Percentiles rank a stretch among this genome's conserved stretches.
These are phyloP conservation scores for Bombyx huttoni DNA, from an alignment of 2,888 invertebrate species.

Conservation along the genomic window DNA sequence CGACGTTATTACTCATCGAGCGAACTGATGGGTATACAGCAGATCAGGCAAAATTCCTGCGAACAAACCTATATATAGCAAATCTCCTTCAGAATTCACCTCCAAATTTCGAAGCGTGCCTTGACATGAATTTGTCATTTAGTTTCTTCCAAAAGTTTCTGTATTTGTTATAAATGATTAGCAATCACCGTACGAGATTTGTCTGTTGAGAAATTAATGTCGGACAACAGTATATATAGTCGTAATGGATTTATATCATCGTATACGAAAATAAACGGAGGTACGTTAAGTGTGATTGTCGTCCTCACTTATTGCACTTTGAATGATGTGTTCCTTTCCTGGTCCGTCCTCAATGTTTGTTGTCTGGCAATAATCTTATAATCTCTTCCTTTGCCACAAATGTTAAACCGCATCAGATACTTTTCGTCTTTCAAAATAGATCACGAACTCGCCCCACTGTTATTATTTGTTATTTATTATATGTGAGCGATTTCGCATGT, in stretches of 20 bases:
- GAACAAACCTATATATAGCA: slow-evolving; percentile 89
- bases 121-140: slow-evolving; percentile 28
- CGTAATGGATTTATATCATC: slow-evolving; percentile 1
- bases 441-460: no score
- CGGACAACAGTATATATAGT: neutral
- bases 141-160: slow-evolving; percentile 25
- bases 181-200: neutral
- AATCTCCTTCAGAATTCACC: slow-evolving; percentile 22
- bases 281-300: slow-evolving; percentile 26
- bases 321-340: slow-evolving; percentile 17
- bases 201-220: neutral
- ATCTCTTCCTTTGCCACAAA: neutral
- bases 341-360: slow-evolving; percentile 2
- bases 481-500: neutral
- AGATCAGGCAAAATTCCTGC: slow-evolving; percentile 85
- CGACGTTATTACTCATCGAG: slow-evolving; percentile 84
- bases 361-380: neutral
- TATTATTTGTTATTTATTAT: neutral
- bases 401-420: no score
- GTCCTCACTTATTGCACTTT: slow-evolving; percentile 22
- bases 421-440: no score
- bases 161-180: slow-evolving; percentile 11
- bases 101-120: slow-evolving; percentile 54
- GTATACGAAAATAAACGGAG: slow-evolving; percentile 14
- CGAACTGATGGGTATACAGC: slow-evolving; percentile 80